Base-by-base conservation (phyloP, 2,797 vertebrate genomes). In the Delichon dasypus region DNA sequence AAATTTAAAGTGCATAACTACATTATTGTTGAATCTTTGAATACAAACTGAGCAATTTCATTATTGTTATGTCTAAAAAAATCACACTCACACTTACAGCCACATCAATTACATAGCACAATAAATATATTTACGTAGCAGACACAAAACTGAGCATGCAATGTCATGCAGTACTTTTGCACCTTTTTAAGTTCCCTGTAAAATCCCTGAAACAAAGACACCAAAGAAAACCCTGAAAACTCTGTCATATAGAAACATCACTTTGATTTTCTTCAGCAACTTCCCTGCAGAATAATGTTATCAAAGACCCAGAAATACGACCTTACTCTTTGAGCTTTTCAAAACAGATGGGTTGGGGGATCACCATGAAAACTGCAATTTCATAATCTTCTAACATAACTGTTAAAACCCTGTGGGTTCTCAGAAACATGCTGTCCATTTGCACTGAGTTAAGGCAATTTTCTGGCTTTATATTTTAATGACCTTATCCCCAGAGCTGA, bases 231-330 rank as follows among this genome's bases (percentile, higher is more conserved):
- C 54, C 27, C 73, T 75, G 95, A 96, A 94, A 88, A 92, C 89
- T 91, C 60, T 89, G 66, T 45, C 74, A 47, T 19, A 77, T n/a
- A n/a, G 51, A 93, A 97, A 93, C 36, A 81, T 61, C 65, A 75
- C 54, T 97, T 96, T 84, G 62, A 42, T 90, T 96, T 96, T 94
- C 86, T 94, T 92, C 95, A 94, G 57, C 76, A 77, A 93, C 27
- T 96, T 93, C 64, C 77, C 86, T 89, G 45, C 42, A 93, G 87
- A 91, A 92, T 67, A 61, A 89, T 65, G 15, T 86, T 92, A 94
- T 51, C 88, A 53, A 51, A 93, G 82, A 91, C 21, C 32, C 73
- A 95, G 70, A 95, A 95, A 85, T 44, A 90, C 15, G 26, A 75
- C 84, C 93, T 96, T 80, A 92, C 85, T 79, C 83, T 94, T 81